These are phyloP conservation scores for Clunio marinus DNA, from an alignment of 2,888 invertebrate species.

Conservation along the genomic window DNA sequence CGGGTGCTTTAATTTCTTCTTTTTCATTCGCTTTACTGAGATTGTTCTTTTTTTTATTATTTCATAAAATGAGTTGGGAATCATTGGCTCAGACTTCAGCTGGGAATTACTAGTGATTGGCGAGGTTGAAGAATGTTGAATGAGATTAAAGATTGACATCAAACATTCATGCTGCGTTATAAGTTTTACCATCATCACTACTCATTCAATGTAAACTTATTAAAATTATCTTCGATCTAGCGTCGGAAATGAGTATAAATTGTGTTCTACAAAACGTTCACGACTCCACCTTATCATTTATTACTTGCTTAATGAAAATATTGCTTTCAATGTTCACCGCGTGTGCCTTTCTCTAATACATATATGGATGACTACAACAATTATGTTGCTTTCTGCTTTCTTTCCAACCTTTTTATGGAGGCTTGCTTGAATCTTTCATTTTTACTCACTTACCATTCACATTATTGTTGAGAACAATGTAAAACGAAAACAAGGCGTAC, in stretches of 20 bases:
- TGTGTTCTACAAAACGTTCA: background rate
- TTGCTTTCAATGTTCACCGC: background rate
- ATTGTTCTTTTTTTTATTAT: background rate
- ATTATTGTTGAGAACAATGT: background rate
- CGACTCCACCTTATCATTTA: conserved; percentile 24
- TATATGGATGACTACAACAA: background rate
- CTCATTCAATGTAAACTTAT: background rate
- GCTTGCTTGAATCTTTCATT: background rate
- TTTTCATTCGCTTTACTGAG: background rate
- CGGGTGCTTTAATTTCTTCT: background rate
- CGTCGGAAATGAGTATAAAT: background rate
- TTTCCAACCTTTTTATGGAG: no score
- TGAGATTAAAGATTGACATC: background rate
- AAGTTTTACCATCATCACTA: conserved; percentile 11
- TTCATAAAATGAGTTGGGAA: background rate
- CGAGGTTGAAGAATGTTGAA: background rate
- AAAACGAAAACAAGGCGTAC: no score
- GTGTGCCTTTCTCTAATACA: background rate
- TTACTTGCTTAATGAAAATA: background rate
- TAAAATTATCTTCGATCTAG: conserved; percentile 16
- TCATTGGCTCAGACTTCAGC: background rate
- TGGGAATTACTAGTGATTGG: background rate
- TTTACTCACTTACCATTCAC: background rate
- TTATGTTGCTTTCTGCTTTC: no score
- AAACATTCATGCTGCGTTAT: background rate